These are phyloP conservation scores for Nothocercus julius DNA, from an alignment of 2,113 vertebrate genomes.

Conservation along the genomic window DNA sequence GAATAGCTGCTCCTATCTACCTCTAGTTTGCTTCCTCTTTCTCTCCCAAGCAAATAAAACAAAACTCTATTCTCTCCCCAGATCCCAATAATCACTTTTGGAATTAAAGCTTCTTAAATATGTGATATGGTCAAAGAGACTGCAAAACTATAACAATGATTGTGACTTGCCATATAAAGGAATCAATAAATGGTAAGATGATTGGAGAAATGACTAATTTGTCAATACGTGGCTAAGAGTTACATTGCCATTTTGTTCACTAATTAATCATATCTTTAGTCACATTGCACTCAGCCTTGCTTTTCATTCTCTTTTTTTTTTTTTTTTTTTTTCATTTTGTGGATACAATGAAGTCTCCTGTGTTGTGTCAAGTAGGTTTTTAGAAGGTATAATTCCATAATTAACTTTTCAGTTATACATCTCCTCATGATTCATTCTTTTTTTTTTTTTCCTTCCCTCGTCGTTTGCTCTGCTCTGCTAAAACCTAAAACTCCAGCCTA, in stretches of 20 bases:
- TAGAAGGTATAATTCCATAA: neutral
- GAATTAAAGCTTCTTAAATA: neutral
- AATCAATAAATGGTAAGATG: neutral
- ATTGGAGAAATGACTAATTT: neutral
- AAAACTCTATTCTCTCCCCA: neutral
- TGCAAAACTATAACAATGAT: neutral
- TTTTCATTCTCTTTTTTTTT: neutral
- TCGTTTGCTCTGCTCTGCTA: neutral
- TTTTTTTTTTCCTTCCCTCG: neutral
- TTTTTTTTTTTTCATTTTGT: neutral
- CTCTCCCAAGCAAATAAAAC: neutral
- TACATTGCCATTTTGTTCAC: neutral
- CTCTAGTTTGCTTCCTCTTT: neutral
- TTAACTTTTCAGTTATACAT: conserved; percentile 6
- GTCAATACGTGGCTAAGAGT: neutral
- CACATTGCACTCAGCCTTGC: neutral
- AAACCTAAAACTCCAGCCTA: neutral
- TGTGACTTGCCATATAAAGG: neutral
- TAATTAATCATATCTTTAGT: neutral
- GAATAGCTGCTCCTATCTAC: neutral
- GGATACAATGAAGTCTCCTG: neutral
- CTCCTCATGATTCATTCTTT: neutral
- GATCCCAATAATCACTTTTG: neutral
- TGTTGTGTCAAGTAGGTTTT: neutral
- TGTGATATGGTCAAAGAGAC: neutral